Percentiles rank a stretch among this genome's conserved stretches.
These are phyloP conservation scores for Drosophila engyochracea DNA, from an alignment of 2,888 invertebrate genomes.

Conservation along the genomic window DNA sequence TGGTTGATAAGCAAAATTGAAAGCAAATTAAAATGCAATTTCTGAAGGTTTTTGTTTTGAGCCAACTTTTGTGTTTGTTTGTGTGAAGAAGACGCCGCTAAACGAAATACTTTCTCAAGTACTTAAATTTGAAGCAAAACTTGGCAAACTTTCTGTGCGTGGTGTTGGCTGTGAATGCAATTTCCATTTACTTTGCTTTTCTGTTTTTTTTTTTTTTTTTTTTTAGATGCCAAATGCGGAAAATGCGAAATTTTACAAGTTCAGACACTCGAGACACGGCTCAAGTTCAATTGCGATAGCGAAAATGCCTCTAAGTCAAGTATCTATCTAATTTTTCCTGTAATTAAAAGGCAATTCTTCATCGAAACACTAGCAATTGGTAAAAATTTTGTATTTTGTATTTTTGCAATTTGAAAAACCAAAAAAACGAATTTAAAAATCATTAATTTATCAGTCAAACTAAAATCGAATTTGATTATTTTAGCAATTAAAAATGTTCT, in stretches of 20 bases:
- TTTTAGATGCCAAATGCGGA: slow-evolving; percentile 25
- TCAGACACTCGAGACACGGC: not conserved
- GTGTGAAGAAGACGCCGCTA: slow-evolving; percentile 29
- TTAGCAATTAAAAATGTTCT: not conserved
- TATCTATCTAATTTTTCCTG: not conserved
- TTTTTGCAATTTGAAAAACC: not conserved
- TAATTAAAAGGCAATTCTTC: not conserved
- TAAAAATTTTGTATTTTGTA: not conserved
- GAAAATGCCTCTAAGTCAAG: not conserved
- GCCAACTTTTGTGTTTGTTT: slow-evolving; percentile 31
- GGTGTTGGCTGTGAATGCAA: slow-evolving; percentile 61
- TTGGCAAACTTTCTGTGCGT: slow-evolving; percentile 59
- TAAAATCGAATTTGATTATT: not conserved
- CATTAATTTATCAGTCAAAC: not conserved
- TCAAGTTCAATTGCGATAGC: not conserved
- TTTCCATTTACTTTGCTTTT: slow-evolving; percentile 57
- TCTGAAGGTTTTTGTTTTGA: slow-evolving; percentile 45
- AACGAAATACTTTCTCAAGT: slow-evolving; percentile 72
- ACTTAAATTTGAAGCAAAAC: slow-evolving; percentile 67
- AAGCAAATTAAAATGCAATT: slow-evolving; percentile 75
- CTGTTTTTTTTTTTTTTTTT: not conserved
- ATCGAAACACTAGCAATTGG: not conserved
- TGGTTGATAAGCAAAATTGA: slow-evolving; percentile 39
- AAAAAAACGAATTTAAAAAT: too few relatives aligned
- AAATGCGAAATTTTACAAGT: not conserved